Evolutionary conservation across 2,113 vertebrate genomes (phyloP).

Genomic region (Rhinoderma darwinii): DNA sequence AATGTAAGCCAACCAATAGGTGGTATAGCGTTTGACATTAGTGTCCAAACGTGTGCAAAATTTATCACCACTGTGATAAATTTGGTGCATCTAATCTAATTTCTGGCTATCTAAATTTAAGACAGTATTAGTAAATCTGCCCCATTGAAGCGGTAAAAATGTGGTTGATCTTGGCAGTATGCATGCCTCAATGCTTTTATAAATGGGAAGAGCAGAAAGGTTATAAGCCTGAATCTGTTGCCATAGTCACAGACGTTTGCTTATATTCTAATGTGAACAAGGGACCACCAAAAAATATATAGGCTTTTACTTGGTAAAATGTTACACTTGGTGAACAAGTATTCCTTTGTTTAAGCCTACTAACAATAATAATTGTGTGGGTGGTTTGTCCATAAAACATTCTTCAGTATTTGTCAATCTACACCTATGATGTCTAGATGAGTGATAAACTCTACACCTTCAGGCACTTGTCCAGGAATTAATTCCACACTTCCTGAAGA

Average conservation of each 20-base stretch:
- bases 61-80: too few species aligned
- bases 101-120: too few species aligned
- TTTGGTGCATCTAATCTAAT: too few species aligned
- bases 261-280: neutral
- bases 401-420: slow-evolving; percentile 14
- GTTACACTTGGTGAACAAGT: neutral
- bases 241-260: neutral
- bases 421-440: slow-evolving; percentile 27
- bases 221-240: neutral
- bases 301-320: neutral
- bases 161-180: neutral
- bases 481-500: neutral
- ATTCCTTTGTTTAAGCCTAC: neutral
- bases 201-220: neutral
- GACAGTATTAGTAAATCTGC: too few species aligned
- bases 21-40: too few species aligned
- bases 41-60: too few species aligned
- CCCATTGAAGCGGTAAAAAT: neutral
- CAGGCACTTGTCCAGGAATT: neutral
- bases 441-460: slow-evolving; percentile 36
- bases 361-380: slow-evolving; percentile 6
- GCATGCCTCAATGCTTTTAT: neutral
- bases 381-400: neutral
- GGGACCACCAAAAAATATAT: neutral
- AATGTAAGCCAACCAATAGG: too few species aligned